Evolutionary conservation across 2,888 invertebrate species (phyloP).

Genomic region (Strigamia crassipes): DNA sequence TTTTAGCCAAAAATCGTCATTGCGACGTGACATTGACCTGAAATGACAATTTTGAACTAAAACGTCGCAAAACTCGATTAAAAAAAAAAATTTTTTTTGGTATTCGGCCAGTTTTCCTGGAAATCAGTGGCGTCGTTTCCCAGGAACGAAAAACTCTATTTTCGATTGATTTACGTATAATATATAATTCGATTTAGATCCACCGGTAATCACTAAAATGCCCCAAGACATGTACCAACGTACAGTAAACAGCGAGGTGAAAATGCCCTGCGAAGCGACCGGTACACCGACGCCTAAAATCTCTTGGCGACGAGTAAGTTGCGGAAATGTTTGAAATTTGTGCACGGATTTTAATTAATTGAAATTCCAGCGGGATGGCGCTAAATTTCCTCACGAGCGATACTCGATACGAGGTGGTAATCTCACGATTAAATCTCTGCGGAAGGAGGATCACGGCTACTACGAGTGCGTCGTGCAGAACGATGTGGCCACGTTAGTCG

Average conservation of each 20-base stretch:
- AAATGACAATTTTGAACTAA: no score
- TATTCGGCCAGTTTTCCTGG: no score
- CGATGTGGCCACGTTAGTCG: conserved; percentile 93
- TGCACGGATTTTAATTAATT: conserved; percentile 29
- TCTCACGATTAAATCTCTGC: conserved; percentile 84
- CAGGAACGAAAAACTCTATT: no score
- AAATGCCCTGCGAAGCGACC: conserved; percentile 92
- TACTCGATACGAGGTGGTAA: conserved; percentile 82
- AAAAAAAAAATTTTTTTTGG: no score
- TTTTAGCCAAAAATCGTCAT: no score
- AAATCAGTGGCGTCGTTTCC: no score
- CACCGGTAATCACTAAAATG: conserved; percentile 35
- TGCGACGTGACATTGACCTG: no score
- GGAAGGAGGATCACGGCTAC: conserved; percentile 88
- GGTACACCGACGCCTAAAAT: conserved; percentile 88
- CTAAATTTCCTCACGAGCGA: conserved; percentile 78
- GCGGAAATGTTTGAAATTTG: neutral
- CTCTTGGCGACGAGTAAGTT: conserved; percentile 79
- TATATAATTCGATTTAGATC: neutral
- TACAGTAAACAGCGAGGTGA: conserved; percentile 85
- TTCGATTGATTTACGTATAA: no score
- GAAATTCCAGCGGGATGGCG: conserved; percentile 71
- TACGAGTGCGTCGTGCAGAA: conserved; percentile 96
- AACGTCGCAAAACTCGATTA: no score
- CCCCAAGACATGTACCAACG: conserved; percentile 90